Base-by-base conservation (phyloP, 2,113 vertebrate species). In the Euleptes europaea region DNA sequence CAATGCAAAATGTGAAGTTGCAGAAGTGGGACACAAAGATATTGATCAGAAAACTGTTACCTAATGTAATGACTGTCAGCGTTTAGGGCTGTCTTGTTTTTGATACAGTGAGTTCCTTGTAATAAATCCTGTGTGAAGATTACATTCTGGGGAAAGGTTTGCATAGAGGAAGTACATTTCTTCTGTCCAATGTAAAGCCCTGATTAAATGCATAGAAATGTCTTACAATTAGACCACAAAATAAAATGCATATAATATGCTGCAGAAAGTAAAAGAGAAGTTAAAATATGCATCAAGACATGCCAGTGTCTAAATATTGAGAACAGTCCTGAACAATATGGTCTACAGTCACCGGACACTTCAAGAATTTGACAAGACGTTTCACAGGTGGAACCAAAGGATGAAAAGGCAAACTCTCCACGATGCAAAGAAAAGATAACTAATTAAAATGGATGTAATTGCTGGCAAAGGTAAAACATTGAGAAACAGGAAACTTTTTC, bases 121-220 rank as follows among this genome's bases (percentile, higher is more conserved):
- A 92, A 82, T 87, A 91, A 92, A 88, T 84, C 91, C 91, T 88
- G 91, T 93, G 78, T 90, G 88, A 94, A 94, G 86, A 92, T n/a
- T 88, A 86, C 80, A 91, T 88, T 91, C 86, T 93, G 93, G 92
- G 93, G 87, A 88, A 94, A 90, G 71, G 89, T 42, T 90, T 92
- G 90, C 83, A 78, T 93, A 85, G 88, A 91, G 40, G 93, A 93
- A 94, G 91, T 91, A 84, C 92, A 87, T 89, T 91, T 93, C 86
- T 94, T 95, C 90, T 93, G 89, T 94, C 91, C 63, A 90, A 91
- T 88, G 69, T 90, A 90, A 94, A 94, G 88, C 85, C 90, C 90
- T 79, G 93, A 90, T 93, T 94, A 94, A 90, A 84, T 94, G 95
- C 95, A 96, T 95, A 95, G 91, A 92, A 92, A 80, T 93, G 82